Evolutionary conservation across 2,797 vertebrate genomes (phyloP).

Genomic region (Chiloscyllium punctatum): DNA sequence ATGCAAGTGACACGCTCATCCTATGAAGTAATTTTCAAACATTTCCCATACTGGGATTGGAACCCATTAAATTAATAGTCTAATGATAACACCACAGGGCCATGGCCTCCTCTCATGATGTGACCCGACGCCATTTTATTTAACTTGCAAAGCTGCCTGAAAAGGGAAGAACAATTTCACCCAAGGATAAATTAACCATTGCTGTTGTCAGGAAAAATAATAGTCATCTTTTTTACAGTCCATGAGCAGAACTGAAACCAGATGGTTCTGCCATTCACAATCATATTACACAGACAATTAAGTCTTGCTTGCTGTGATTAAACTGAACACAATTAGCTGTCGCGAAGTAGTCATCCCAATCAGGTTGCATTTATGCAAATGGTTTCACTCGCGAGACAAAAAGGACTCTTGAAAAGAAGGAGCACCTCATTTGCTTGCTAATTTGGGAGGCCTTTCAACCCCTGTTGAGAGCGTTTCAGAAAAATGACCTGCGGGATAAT

Average conservation of each 20-base stretch:
- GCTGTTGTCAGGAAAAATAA: not conserved
- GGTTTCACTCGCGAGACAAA: slow-evolving; percentile 52
- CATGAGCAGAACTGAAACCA: slow-evolving; percentile 49
- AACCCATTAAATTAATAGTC: too few relatives aligned
- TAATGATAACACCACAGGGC: too few relatives aligned
- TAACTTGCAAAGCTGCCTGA: not conserved
- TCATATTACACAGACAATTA: slow-evolving; percentile 70
- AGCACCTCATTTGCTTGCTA: slow-evolving; percentile 3
- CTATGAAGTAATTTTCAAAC: too few relatives aligned
- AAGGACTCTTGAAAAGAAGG: slow-evolving; percentile 47
- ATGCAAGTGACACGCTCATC: too few relatives aligned
- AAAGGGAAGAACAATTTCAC: not conserved
- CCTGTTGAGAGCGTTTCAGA: not conserved
- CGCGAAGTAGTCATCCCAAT: slow-evolving; percentile 61
- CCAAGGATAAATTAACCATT: not conserved
- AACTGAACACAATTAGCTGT: slow-evolving; percentile 75
- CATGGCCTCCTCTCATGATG: too few relatives aligned
- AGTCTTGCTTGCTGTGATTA: slow-evolving; percentile 82
- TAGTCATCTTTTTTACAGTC: slow-evolving; percentile 43
- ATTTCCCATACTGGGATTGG: too few relatives aligned
- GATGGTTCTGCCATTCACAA: slow-evolving; percentile 52
- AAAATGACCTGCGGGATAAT: not conserved
- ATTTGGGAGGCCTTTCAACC: slow-evolving; percentile 16
- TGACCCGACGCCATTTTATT: not conserved
- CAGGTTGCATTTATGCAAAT: slow-evolving; percentile 61